A percentile compares a stretch with the other conserved stretches of the same genome.
phyloP scores from a whole-genome alignment of 2,888 invertebrate genomes.

The Sympetrum striolatum region DNA sequence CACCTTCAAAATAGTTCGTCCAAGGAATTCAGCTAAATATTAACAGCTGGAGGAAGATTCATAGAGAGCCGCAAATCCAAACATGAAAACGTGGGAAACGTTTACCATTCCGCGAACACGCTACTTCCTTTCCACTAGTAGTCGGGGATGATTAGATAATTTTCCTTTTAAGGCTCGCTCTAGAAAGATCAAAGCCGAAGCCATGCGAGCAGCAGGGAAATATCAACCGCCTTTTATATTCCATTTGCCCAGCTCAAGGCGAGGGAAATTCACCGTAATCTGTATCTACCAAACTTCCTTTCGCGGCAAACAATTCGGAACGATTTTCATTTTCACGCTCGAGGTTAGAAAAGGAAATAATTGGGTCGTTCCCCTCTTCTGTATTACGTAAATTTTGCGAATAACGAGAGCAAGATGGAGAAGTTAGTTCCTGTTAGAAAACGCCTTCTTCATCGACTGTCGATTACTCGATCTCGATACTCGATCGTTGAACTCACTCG shows the following conservation, averaged over 20 bases:
- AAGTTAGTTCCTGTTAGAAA: conserved; percentile 8
- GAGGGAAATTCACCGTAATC: background rate
- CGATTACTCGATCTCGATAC: background rate
- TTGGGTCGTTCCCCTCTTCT: background rate
- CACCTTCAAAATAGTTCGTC: too few relatives aligned
- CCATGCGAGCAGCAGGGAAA: too few relatives aligned
- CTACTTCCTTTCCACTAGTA: too few relatives aligned
- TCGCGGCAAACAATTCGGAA: background rate
- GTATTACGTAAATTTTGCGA: background rate
- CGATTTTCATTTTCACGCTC: background rate
- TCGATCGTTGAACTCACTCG: background rate
- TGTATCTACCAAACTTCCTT: background rate
- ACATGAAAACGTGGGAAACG: too few relatives aligned
- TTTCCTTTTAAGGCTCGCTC: too few relatives aligned
- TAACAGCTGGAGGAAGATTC: too few relatives aligned
- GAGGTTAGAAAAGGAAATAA: conserved; percentile 8
- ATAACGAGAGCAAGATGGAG: background rate
- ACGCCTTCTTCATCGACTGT: background rate
- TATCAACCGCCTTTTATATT: background rate
- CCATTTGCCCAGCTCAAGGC: background rate
- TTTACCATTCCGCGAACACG: too few relatives aligned
- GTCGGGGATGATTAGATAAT: too few relatives aligned
- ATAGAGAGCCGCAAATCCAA: too few relatives aligned
- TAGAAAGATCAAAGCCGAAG: too few relatives aligned
- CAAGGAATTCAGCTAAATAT: too few relatives aligned